Evolutionary conservation across 2,797 vertebrate genomes (phyloP), one percentile per base, ranked within the genome.

Genomic region (Kryptopterus vitreolus): DNA sequence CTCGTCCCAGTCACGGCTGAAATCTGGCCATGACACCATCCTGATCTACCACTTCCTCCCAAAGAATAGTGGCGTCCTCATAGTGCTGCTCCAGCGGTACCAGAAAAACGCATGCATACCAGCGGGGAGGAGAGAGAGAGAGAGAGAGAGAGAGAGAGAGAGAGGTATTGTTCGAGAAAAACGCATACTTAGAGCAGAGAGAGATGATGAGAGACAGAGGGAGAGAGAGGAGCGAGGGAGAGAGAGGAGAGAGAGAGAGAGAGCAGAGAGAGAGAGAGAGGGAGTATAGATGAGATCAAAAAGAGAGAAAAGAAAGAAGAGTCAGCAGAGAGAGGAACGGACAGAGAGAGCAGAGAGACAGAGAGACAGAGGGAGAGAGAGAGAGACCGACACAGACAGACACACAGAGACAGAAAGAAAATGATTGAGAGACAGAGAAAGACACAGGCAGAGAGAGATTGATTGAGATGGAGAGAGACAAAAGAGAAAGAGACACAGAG

Each of bases 31-130:
- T 86, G 88, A 90, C 88, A 90, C 72, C 80, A 88, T 84, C 79
- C 79, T 87, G 88, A 91, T 87, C 89, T 91, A 90, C 82, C 87
- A 87, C 87, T 92, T 93, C 91, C 91, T 91, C 87, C 62, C 82
- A 85, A 84, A 85, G 55, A 77, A 70, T 83, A 82, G 75, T 48
- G n/a, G 57, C 20, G 72, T 81, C 81, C 79, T 90, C 87, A 85
- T 74, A 75, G 80, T 76, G 82, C 79, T 38, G 52, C 82, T 87
- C 87, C 38, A 68, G 74, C 81, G 72, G 84, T 77, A 78, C 31
- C 24, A 35, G 62, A 58, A 29, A 58, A 12, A 3, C 33, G 46
- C 3, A 6, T 7, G 8, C 38, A 43, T 43, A 43, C 38, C n/a
- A n/a, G n/a, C n/a, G n/a, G n/a, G n/a, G n/a, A n/a, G n/a, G n/a